Evolutionary conservation across 2,888 invertebrate genomes (phyloP).

Genomic region (Synanthedon vespiformis): DNA sequence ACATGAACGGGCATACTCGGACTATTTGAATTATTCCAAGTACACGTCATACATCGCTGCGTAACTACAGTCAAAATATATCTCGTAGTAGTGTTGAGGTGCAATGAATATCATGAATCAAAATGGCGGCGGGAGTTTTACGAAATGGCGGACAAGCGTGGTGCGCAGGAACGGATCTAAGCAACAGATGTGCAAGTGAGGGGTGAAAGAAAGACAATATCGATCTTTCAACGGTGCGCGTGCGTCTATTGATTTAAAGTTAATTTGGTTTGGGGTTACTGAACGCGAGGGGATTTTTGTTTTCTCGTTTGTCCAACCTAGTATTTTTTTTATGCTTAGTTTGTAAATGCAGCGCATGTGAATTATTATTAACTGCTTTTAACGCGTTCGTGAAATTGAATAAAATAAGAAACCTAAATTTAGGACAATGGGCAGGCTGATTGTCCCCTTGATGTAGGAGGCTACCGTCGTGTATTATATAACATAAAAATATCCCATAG

Average conservation of each 20-base stretch:
- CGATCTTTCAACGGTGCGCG: constrained; percentile 44
- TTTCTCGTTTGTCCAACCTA: neutral
- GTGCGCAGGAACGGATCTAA: neutral
- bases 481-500: too few species aligned
- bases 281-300: constrained; percentile 1
- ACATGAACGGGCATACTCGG: neutral
- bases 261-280: constrained; percentile 29
- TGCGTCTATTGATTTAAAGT: constrained; percentile 41
- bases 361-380: too few species aligned
- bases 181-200: constrained; percentile 43
- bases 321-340: neutral
- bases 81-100: too few species aligned
- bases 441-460: too few species aligned
- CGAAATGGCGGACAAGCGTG: neutral
- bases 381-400: too few species aligned
- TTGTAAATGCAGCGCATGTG: neutral
- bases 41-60: neutral
- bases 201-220: constrained; percentile 55
- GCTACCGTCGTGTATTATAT: too few species aligned
- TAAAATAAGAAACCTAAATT: too few species aligned
- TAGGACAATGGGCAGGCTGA: too few species aligned
- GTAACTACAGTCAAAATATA: neutral
- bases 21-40: neutral
- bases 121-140: neutral
- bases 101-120: neutral